phyloP scores from a whole-genome alignment of 2,888 invertebrate genomes.

The Phaonia tiefii region DNA sequence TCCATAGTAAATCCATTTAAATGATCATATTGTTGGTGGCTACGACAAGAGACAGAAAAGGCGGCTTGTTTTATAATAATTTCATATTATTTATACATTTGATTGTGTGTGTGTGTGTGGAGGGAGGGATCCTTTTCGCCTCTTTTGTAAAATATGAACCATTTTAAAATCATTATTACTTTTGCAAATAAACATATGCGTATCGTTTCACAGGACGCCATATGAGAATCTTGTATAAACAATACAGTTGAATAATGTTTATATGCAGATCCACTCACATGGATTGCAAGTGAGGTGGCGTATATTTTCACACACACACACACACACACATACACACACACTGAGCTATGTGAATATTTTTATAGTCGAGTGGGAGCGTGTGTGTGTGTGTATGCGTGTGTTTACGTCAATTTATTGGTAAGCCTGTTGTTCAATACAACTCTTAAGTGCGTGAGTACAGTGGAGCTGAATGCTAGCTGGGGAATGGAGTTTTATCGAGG shows the following conservation, averaged over 20 bases:
- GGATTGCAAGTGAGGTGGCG: background rate
- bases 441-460: background rate
- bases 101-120: background rate
- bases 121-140: background rate
- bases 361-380: background rate
- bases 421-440: background rate
- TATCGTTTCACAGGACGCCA: background rate
- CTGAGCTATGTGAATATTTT: background rate
- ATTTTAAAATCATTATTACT: slow-evolving; percentile 53
- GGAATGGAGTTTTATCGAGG: too few species aligned
- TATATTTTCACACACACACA: too few species aligned
- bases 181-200: slow-evolving; percentile 45
- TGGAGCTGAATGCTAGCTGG: background rate
- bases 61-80: slow-evolving; percentile 14
- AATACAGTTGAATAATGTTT: slow-evolving; percentile 9
- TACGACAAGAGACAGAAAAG: too few species aligned
- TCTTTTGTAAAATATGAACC: slow-evolving; percentile 25
- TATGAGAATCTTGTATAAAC: background rate
- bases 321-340: too few species aligned
- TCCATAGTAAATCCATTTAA: background rate
- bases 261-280: background rate
- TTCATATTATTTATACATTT: slow-evolving; percentile 21
- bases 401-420: slow-evolving; percentile 9
- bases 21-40: slow-evolving; percentile 7
- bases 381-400: background rate